These are phyloP conservation scores for Temnothorax curvispinosus DNA, from an alignment of 1,140 invertebrate species.

Conservation along the genomic window DNA sequence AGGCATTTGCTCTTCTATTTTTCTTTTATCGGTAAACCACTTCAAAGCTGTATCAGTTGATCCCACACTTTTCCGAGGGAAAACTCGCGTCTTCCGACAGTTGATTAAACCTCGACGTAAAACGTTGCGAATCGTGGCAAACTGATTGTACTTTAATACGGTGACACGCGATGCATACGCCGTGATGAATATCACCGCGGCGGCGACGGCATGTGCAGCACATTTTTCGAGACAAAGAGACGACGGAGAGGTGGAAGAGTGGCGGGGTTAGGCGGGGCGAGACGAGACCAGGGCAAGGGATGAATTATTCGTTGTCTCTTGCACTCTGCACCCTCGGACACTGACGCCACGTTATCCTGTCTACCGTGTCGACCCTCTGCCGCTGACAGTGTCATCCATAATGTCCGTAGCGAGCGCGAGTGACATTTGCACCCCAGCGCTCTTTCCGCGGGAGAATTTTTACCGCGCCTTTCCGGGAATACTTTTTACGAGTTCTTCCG, in stretches of 20 bases:
- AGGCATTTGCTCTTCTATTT: background rate
- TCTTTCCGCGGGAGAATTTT: conserved; percentile 32
- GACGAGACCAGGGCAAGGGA: conserved; percentile 59
- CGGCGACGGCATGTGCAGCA: conserved; percentile 72
- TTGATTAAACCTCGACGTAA: conserved; percentile 31
- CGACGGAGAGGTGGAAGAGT: background rate
- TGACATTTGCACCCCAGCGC: conserved; percentile 12
- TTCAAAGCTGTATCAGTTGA: background rate
- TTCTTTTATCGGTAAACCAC: background rate
- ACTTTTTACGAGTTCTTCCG: conserved; percentile 11
- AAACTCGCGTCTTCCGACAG: background rate
- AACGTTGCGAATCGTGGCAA: conserved; percentile 6
- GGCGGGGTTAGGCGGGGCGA: background rate
- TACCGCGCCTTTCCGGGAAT: background rate
- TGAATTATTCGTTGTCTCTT: conserved; percentile 84
- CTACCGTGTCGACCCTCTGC: conserved; percentile 75
- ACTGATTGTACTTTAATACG: conserved; percentile 58
- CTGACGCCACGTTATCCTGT: conserved; percentile 78
- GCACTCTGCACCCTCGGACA: conserved; percentile 78
- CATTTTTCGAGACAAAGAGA: conserved; percentile 70
- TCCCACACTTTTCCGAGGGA: background rate
- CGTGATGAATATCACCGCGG: conserved; percentile 42
- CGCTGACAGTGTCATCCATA: conserved; percentile 81
- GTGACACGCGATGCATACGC: conserved; percentile 18
- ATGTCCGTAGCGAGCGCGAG: conserved; percentile 65